These are phyloP conservation scores for Entelurus aequoreus DNA, from an alignment of 2,113 vertebrate genomes.

Conservation along the genomic window DNA sequence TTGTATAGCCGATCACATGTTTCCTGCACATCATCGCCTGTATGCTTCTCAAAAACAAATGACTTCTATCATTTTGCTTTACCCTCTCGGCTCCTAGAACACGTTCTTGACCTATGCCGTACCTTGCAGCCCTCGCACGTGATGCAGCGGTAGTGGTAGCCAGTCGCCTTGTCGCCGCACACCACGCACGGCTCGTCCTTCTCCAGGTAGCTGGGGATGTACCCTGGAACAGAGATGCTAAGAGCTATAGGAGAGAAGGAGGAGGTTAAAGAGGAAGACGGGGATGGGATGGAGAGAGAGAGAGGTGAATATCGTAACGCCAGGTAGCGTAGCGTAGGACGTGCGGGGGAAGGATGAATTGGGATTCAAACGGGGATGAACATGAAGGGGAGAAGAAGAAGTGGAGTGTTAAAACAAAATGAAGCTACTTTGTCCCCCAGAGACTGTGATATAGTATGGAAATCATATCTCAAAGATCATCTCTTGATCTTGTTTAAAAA, in stretches of 20 bases:
- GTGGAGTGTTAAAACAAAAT: slow-evolving; percentile 36
- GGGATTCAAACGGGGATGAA: background rate
- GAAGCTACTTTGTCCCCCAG: slow-evolving; percentile 24
- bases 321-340: background rate
- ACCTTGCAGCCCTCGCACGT: slow-evolving; percentile 97
- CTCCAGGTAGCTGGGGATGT: slow-evolving; percentile 97
- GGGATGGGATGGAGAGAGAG: slow-evolving; percentile 27
- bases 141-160: slow-evolving; percentile 96
- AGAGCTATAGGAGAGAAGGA: slow-evolving; percentile 58
- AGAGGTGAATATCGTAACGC: background rate
- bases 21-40: no score
- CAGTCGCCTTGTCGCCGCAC: slow-evolving; percentile 90
- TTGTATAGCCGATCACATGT: no score
- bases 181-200: slow-evolving; percentile 95
- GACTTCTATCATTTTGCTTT: background rate
- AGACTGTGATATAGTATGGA: slow-evolving; percentile 32
- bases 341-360: background rate
- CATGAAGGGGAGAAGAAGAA: background rate
- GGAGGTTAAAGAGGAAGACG: slow-evolving; percentile 34
- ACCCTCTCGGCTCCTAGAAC: background rate
- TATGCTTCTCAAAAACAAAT: background rate
- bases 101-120: background rate
- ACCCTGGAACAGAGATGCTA: slow-evolving; percentile 76
- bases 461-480: background rate
- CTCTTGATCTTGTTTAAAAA: no score